Evolutionary conservation across 2,113 vertebrate genomes (phyloP).

Genomic region (Pomatostomus ruficeps): DNA sequence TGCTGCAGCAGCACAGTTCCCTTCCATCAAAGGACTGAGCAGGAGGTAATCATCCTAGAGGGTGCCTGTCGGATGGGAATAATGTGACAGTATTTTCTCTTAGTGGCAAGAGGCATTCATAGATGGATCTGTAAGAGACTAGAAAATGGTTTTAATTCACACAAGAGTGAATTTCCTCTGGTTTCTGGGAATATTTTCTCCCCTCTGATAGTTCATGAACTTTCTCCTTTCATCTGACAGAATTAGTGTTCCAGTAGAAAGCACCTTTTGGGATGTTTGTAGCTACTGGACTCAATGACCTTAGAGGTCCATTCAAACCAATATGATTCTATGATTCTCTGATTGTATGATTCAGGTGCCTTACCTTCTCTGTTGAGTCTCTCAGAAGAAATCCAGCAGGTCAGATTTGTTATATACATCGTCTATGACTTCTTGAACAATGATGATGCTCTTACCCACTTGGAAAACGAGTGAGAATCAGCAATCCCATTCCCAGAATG

Average conservation of each 20-base stretch:
- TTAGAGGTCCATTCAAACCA: background rate
- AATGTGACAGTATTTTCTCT: background rate
- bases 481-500: background rate
- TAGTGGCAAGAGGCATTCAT: background rate
- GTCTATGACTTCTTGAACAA: background rate
- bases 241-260: background rate
- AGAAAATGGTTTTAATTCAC: background rate
- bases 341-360: background rate
- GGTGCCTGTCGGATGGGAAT: background rate
- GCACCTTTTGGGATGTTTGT: background rate
- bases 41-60: background rate
- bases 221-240: background rate
- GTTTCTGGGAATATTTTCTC: background rate
- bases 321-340: background rate
- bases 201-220: fast-evolving
- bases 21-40: background rate
- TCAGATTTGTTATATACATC: background rate
- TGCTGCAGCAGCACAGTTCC: background rate
- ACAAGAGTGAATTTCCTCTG: background rate
- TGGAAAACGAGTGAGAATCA: fast-evolving
- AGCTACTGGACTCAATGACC: no score
- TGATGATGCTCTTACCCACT: background rate
- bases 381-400: background rate
- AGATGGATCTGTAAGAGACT: background rate
- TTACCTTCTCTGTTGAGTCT: background rate